A percentile compares a stretch with the other conserved stretches of the same genome.
phyloP scores from a whole-genome alignment of 2,113 vertebrate species.

The Ramphastos sulfuratus region DNA sequence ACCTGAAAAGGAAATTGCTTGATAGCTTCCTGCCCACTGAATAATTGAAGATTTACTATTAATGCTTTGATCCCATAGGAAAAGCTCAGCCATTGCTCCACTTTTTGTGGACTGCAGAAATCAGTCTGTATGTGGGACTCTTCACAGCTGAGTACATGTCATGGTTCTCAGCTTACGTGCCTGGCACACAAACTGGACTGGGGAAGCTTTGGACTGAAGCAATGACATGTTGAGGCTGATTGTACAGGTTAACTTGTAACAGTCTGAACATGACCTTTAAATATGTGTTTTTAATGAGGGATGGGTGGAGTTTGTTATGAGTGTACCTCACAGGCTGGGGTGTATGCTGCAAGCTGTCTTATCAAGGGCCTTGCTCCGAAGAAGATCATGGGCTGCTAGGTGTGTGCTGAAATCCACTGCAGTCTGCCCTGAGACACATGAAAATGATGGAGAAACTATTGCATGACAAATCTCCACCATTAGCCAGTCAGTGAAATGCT shows the following conservation, averaged over 20 bases:
- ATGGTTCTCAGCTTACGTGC: fast-evolving
- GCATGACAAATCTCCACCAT: background rate
- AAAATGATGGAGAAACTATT: background rate
- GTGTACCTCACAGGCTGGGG: background rate
- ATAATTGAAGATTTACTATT: background rate
- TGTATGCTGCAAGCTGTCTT: background rate
- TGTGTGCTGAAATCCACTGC: background rate
- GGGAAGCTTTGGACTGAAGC: background rate
- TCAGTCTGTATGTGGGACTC: background rate
- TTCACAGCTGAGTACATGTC: background rate
- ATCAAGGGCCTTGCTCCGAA: background rate
- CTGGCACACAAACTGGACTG: fast-evolving
- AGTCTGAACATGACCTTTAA: background rate
- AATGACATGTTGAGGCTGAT: background rate
- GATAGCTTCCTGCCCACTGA: background rate
- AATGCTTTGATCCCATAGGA: background rate
- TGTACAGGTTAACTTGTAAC: background rate
- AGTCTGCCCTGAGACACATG: background rate
- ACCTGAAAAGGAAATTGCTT: background rate
- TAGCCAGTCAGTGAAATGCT: background rate
- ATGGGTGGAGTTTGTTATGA: background rate
- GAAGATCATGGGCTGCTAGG: background rate
- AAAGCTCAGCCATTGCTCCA: background rate
- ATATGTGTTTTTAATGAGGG: fast-evolving
- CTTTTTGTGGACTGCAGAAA: background rate